phyloP scores from a whole-genome alignment of 2,113 vertebrate genomes.

The Perca flavescens region DNA sequence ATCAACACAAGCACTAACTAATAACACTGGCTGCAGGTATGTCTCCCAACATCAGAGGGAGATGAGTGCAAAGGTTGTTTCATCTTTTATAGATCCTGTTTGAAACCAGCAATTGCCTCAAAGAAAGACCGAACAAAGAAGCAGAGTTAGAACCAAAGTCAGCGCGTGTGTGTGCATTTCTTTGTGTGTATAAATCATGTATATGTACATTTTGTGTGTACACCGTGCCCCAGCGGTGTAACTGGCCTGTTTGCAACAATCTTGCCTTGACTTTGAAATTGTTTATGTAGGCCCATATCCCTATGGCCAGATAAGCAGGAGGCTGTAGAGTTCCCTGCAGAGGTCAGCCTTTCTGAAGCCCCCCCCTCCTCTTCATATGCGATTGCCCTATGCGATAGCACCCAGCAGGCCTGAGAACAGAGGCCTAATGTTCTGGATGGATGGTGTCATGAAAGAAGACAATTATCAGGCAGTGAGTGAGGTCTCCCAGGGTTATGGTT shows the following conservation, averaged over 20 bases:
- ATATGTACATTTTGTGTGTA: conserved; percentile 30
- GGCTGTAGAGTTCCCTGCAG: conserved; percentile 80
- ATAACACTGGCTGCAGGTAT: conserved; percentile 80
- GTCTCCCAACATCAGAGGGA: conserved; percentile 78
- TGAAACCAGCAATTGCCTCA: conserved; percentile 81
- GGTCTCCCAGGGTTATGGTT: conserved; percentile 85
- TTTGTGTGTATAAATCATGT: conserved; percentile 10
- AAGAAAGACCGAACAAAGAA: conserved; percentile 75
- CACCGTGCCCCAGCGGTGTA: conserved; percentile 38
- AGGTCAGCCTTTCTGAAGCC: conserved; percentile 72
- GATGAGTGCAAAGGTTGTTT: conserved; percentile 82
- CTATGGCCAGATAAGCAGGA: conserved; percentile 75
- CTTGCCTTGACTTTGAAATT: conserved; percentile 79
- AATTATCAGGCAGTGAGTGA: conserved; percentile 85
- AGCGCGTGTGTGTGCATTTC: conserved; percentile 1
- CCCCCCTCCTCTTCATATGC: conserved; percentile 76
- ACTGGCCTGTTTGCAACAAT: conserved; percentile 77
- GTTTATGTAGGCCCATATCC: conserved; percentile 81
- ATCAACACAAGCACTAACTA: conserved; percentile 72
- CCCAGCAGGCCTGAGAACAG: conserved; percentile 83
- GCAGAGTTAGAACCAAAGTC: conserved; percentile 46
- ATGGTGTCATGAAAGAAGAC: conserved; percentile 86
- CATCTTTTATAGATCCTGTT: conserved; percentile 83
- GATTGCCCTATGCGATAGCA: conserved; percentile 77
- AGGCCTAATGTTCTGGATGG: conserved; percentile 84